Base-by-base conservation (phyloP, 2,888 invertebrate species). In the Sphaerophoria rueppellii region DNA sequence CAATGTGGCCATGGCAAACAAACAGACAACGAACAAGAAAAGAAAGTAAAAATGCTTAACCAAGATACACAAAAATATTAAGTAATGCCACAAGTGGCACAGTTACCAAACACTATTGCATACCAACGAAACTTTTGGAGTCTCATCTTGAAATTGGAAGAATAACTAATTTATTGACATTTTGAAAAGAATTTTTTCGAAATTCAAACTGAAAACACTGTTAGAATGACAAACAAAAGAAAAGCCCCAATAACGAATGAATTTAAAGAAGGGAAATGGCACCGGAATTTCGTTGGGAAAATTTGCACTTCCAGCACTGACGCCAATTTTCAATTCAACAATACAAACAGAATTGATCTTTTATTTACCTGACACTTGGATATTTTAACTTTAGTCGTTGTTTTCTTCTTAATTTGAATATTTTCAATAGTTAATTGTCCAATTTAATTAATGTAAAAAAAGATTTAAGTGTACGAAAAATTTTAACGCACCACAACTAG, bases 11-110 rank as follows among this genome's bases (percentile, higher is more conserved):
- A 75, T 79, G 79, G 65, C 43, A 50, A 50, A 63, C 65, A 65
- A 14, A 14, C 48, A 50, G 63, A 83, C 48, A 71, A 55, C 71
- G 54, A 61, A 48, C 79, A 71, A 67, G 69, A 83, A 83, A 83
- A 83, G 83, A 80, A 83, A 83, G 79, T 83, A 83, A 83, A 24
- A 83, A 72, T 50, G 67, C 71, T 50, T 43, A 55, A 71, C 48
- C 52, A 43, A 37, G 50, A 70, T 77, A 73, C 61, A 69, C 46
- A 24, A 63, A 71, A 69, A 63, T 80, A 83, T 83, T 83, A 75
- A 83, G 80, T 80, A 83, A 80, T 80, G 83, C 83, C 75, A 83
- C 79, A 83, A 83, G 83, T 83, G 75, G 80, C 83, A 80, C 79
- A 80, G 71, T 83, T 79, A 79, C 75, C 75, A 83, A 83, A 72